These are phyloP conservation scores for Actenoides hombroni DNA, from an alignment of 2,113 vertebrate species.

Conservation along the genomic window DNA sequence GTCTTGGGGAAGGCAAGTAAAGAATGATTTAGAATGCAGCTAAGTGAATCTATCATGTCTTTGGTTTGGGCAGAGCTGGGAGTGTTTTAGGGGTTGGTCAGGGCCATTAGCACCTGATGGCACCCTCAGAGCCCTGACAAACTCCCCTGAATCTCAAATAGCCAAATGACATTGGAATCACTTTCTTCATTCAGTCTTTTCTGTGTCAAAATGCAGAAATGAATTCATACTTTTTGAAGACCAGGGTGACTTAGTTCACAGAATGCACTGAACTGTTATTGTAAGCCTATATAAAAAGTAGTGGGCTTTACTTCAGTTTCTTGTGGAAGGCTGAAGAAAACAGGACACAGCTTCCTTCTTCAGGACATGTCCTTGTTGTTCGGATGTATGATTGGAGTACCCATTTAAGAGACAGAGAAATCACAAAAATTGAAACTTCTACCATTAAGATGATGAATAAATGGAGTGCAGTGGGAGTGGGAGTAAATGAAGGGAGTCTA, in stretches of 20 bases:
- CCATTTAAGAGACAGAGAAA: neutral
- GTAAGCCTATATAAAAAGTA: neutral
- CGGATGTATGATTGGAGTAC: neutral
- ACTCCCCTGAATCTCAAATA: neutral
- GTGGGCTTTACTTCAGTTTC: neutral
- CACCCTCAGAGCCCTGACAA: neutral
- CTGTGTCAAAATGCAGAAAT: neutral
- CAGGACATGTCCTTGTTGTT: neutral
- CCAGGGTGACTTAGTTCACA: neutral
- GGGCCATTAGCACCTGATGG: neutral
- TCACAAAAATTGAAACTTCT: neutral
- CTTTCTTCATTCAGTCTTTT: neutral
- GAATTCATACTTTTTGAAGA: neutral
- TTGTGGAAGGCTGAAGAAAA: neutral
- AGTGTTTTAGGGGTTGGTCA: neutral
- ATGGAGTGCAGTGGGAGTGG: too few species aligned
- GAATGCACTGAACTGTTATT: neutral
- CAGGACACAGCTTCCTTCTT: neutral
- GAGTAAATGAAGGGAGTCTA: neutral
- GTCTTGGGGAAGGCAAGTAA: neutral
- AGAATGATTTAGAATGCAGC: neutral
- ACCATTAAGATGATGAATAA: neutral
- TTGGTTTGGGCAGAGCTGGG: neutral
- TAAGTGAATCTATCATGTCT: neutral
- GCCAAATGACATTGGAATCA: neutral